Evolutionary conservation across 2,888 invertebrate species (phyloP).

Genomic region (Metopia argyrocephala): DNA sequence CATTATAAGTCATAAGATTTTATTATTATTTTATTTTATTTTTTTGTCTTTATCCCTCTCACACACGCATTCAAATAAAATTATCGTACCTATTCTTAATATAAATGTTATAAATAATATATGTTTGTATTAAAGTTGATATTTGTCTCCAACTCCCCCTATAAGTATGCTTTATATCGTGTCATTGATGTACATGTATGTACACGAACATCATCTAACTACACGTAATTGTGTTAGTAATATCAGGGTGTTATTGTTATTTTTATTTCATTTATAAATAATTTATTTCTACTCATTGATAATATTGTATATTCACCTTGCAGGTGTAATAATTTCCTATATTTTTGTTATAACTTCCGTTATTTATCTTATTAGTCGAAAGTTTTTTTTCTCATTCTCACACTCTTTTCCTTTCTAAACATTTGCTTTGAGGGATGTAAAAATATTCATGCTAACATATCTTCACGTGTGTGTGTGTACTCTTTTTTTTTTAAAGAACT

Average conservation of each 20-base stretch:
- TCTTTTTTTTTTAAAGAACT: neutral
- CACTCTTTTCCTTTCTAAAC: neutral
- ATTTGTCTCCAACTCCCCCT: neutral
- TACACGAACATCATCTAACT: neutral
- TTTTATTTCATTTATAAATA: conserved; percentile 53
- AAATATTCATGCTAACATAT: neutral
- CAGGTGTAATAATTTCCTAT: conserved; percentile 62
- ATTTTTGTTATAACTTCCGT: conserved; percentile 52
- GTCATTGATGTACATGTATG: neutral
- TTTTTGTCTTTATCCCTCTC: neutral
- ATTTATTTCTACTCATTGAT: conserved; percentile 57
- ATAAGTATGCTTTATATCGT: conserved; percentile 1
- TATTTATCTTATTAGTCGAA: conserved; percentile 57
- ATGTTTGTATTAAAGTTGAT: too few relatives aligned
- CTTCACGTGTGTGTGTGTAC: neutral
- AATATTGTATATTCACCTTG: conserved; percentile 48
- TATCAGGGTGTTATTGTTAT: conserved; percentile 6
- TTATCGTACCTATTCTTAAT: neutral
- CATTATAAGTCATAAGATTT: conserved; percentile 2
- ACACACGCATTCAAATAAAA: neutral
- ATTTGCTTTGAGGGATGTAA: neutral
- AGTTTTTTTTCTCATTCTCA: conserved; percentile 11
- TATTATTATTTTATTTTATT: neutral
- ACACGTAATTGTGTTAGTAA: conserved; percentile 6
- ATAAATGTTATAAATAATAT: neutral